These are phyloP conservation scores for Dromaius novaehollandiae DNA, from an alignment of 2,113 vertebrate genomes.

Conservation along the genomic window DNA sequence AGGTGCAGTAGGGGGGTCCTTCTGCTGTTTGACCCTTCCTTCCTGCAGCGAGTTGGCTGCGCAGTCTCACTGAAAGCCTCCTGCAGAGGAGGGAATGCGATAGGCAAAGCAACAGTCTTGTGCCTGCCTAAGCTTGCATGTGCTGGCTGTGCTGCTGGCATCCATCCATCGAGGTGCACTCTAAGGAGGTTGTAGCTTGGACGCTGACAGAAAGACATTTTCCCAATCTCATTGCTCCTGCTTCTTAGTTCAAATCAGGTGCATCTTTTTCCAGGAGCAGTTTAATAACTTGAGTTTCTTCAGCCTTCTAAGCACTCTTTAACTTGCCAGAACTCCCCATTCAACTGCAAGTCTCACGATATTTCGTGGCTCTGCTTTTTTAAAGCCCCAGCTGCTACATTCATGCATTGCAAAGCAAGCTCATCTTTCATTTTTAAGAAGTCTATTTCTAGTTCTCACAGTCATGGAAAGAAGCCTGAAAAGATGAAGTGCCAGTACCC, in stretches of 20 bases:
- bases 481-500: constrained; percentile 35
- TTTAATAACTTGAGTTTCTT: not conserved
- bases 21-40: not conserved
- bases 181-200: not conserved
- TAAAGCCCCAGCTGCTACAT: constrained; percentile 16
- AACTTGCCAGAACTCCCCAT: not conserved
- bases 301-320: not conserved
- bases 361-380: not conserved
- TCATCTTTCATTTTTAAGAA: constrained; percentile 28
- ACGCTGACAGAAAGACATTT: not conserved
- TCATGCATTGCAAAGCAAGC: constrained; percentile 1
- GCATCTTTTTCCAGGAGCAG: not conserved
- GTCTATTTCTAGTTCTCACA: constrained; percentile 21
- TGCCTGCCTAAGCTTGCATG: not conserved
- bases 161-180: not conserved
- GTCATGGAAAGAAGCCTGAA: constrained; percentile 20
- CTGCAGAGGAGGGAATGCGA: not conserved
- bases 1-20: not conserved
- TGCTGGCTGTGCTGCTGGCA: not conserved
- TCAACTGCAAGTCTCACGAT: not conserved
- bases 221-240: not conserved
- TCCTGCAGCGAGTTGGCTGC: not conserved
- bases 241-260: not conserved
- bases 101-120: not conserved
- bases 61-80: not conserved